Percentiles rank a stretch among this genome's conserved stretches.
Conservation (phyloP, 2,888 invertebrate species). For the Toxonevra muliebris region DNA sequence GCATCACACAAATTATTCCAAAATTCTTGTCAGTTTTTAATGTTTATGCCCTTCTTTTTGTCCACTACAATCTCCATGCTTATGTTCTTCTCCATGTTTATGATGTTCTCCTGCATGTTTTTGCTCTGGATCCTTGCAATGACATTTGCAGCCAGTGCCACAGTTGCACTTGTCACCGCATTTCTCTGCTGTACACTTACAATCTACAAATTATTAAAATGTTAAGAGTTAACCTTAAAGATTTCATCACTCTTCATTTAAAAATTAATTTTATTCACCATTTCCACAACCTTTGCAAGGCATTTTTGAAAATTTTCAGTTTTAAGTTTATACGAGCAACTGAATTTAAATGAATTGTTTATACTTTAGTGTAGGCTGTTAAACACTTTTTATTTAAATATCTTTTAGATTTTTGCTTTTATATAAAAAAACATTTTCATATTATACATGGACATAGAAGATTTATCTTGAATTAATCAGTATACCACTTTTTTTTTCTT, state of each 20-base stretch:
- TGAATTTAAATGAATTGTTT: no score
- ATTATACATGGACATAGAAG: no score
- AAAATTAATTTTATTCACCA: conserved; percentile 27
- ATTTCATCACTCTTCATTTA: conserved; percentile 4
- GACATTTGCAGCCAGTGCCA: conserved; percentile 35
- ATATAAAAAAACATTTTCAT: no score
- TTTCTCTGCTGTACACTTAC: conserved; percentile 41
- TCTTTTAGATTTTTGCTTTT: no score
- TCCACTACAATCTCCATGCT: conserved; percentile 7
- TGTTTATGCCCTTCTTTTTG: conserved; percentile 2
- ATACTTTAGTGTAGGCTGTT: no score
- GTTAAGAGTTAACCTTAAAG: not conserved
- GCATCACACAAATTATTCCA: not conserved
- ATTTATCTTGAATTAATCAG: no score
- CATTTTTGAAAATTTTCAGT: conserved; percentile 22
- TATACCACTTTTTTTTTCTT: no score
- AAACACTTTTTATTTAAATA: no score
- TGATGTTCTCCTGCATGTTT: not conserved
- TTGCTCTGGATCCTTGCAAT: conserved; percentile 16
- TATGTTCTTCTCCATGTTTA: conserved; percentile 1
- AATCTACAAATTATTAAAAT: conserved; percentile 31
- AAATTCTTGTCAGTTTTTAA: no score
- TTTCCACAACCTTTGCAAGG: conserved; percentile 38
- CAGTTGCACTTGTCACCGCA: conserved; percentile 43
- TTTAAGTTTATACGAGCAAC: not conserved